phyloP scores from a whole-genome alignment of 1,140 invertebrate species.

The Drosophila suzukii region DNA sequence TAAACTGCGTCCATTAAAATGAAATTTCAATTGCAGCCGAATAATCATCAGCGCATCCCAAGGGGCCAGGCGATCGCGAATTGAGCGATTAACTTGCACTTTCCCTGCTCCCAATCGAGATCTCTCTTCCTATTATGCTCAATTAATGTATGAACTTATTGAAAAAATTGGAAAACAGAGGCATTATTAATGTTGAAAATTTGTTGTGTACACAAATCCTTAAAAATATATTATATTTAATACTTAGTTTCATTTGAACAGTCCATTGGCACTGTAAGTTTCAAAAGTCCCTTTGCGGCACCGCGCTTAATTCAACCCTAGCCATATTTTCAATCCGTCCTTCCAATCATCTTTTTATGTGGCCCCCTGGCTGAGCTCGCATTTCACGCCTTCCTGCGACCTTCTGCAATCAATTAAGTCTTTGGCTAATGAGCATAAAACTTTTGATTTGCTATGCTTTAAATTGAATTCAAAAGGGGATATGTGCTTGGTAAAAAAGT shows the following conservation, averaged over 20 bases:
- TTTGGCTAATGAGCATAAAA: conserved; percentile 67
- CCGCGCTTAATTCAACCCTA: background rate
- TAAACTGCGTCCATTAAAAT: conserved; percentile 32
- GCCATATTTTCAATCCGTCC: background rate
- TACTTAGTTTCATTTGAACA: too few species aligned
- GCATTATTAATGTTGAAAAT: background rate
- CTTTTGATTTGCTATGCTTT: conserved; percentile 47
- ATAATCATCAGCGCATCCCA: conserved; percentile 9
- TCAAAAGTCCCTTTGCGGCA: background rate
- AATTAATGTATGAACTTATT: background rate
- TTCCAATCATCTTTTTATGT: background rate
- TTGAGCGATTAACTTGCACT: conserved; percentile 66
- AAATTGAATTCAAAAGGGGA: conserved; percentile 47
- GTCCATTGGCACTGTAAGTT: too few species aligned
- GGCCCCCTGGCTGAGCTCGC: background rate
- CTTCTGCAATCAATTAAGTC: conserved; percentile 59
- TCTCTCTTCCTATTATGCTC: conserved; percentile 15
- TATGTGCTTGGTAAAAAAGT: background rate
- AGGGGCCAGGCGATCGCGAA: conserved; percentile 27
- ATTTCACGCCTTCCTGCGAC: conserved; percentile 55
- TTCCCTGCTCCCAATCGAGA: conserved; percentile 45
- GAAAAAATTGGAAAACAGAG: background rate
- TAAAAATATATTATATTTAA: background rate
- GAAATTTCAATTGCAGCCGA: conserved; percentile 20
- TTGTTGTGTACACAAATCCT: too few species aligned